Conservation (phyloP, 2,888 invertebrate species). For the Mallateleia sp. region DNA sequence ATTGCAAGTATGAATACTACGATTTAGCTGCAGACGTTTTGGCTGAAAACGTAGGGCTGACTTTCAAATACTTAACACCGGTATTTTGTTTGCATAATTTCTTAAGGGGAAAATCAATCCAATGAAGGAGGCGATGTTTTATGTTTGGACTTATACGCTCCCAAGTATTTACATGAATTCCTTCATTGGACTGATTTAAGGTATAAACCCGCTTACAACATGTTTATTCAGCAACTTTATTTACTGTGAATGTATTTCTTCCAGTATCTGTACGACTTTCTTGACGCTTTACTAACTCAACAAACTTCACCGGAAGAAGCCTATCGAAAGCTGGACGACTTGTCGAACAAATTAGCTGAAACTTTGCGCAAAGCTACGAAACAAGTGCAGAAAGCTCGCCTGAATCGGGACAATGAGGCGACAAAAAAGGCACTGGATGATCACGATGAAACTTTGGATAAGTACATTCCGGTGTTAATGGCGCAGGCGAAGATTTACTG, state of each 20-base stretch:
- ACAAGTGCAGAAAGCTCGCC: constrained; percentile 97
- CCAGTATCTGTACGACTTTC: constrained; percentile 97
- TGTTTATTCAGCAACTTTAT: no score
- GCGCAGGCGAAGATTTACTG: constrained; percentile 99
- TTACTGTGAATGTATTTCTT: not conserved
- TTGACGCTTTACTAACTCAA: constrained; percentile 99
- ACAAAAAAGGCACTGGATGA: constrained; percentile 97
- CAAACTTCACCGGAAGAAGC: constrained; percentile 99
- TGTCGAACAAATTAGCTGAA: constrained; percentile 97
- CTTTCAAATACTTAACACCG: constrained; percentile 98
- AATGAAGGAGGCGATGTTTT: no score
- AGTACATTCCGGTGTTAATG: constrained; percentile 99
- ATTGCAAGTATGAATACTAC: constrained; percentile 99
- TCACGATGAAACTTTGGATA: constrained; percentile 97
- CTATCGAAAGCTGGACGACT: constrained; percentile 98
- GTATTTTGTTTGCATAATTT: constrained; percentile 90
- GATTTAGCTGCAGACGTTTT: constrained; percentile 99
- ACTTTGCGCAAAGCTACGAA: constrained; percentile 97
- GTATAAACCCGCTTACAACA: no score
- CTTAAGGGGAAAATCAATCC: no score
- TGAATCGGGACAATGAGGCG: constrained; percentile 96
- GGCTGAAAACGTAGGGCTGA: constrained; percentile 99
- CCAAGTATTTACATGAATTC: no score
- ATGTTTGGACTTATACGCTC: no score
- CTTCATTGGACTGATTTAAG: no score